A percentile compares a stretch with the other conserved stretches of the same genome.
Conservation (phyloP, 1,140 invertebrate species). For the Bombus cullumanus region DNA sequence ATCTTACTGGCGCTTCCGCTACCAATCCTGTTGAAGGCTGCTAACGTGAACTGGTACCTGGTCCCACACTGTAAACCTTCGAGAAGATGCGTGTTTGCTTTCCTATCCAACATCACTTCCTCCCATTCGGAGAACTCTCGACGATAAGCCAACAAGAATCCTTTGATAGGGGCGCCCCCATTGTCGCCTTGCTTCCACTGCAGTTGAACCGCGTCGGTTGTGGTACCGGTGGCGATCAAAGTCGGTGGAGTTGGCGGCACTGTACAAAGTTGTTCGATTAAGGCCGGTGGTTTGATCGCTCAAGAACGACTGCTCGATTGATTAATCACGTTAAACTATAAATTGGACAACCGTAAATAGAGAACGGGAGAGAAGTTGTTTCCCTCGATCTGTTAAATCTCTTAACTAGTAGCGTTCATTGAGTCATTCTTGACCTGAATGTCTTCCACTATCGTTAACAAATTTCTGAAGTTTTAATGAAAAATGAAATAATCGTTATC, state of each 20-base stretch:
- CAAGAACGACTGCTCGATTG: neutral
- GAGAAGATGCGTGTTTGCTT: constrained; percentile 82
- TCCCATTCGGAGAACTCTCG: constrained; percentile 85
- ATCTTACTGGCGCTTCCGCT: constrained; percentile 83
- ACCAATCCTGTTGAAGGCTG: constrained; percentile 84
- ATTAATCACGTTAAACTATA: constrained; percentile 1
- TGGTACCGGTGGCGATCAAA: constrained; percentile 81
- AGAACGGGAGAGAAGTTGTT: neutral
- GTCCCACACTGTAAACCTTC: constrained; percentile 85
- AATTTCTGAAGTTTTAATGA: neutral
- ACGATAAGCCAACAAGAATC: constrained; percentile 84
- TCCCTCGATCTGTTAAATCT: neutral
- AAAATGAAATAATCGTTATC: too few species aligned
- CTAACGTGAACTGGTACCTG: constrained; percentile 83
- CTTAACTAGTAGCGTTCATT: too few species aligned
- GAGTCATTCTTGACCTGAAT: neutral
- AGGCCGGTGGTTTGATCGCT: neutral
- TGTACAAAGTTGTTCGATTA: constrained; percentile 71
- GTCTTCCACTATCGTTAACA: neutral
- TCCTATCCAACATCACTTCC: constrained; percentile 80
- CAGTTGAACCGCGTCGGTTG: constrained; percentile 80
- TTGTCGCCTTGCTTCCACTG: constrained; percentile 84
- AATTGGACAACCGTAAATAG: neutral
- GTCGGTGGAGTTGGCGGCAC: constrained; percentile 82
- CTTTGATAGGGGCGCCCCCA: constrained; percentile 83